phyloP scores from a whole-genome alignment of 2,888 invertebrate genomes.

The Carcina quercana region DNA sequence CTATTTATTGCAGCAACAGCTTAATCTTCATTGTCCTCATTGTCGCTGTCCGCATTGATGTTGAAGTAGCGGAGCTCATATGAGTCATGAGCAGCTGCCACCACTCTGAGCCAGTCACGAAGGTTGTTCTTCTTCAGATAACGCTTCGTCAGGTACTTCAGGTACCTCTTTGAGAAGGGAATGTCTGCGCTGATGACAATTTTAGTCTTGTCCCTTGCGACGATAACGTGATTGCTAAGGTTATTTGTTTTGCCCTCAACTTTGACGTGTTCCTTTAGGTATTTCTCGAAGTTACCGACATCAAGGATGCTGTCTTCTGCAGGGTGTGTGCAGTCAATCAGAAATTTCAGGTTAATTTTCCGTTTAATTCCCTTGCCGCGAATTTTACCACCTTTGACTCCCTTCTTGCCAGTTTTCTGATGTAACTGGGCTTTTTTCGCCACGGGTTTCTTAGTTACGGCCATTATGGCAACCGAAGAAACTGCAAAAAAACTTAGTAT shows the following conservation, averaged over 20 bases:
- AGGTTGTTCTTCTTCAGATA: slow-evolving; percentile 99
- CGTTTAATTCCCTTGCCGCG: slow-evolving; percentile 92
- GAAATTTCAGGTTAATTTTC: slow-evolving; percentile 93
- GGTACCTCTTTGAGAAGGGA: slow-evolving; percentile 89
- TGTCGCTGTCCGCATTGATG: slow-evolving; percentile 83
- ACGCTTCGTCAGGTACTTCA: slow-evolving; percentile 99
- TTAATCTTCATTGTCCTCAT: slow-evolving; percentile 92
- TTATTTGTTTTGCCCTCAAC: slow-evolving; percentile 98
- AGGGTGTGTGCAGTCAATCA: slow-evolving; percentile 98
- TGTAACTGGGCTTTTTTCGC: slow-evolving; percentile 69
- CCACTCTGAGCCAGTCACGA: slow-evolving; percentile 99
- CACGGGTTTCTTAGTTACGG: slow-evolving; percentile 65
- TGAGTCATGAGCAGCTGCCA: slow-evolving; percentile 96
- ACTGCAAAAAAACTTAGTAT: no score
- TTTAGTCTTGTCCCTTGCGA: slow-evolving; percentile 96
- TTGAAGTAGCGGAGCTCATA: slow-evolving; percentile 99
- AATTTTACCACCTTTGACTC: slow-evolving; percentile 75
- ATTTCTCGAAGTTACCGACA: slow-evolving; percentile 95
- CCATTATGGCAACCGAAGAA: slow-evolving; percentile 64
- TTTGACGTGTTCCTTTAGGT: slow-evolving; percentile 92
- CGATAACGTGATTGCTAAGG: slow-evolving; percentile 91
- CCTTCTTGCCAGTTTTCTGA: slow-evolving; percentile 67
- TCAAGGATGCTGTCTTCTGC: slow-evolving; percentile 99
- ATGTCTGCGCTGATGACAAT: slow-evolving; percentile 88
- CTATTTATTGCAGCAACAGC: slow-evolving; percentile 49